Conservation (phyloP, 2,113 vertebrate species). For the Morone chrysops region DNA sequence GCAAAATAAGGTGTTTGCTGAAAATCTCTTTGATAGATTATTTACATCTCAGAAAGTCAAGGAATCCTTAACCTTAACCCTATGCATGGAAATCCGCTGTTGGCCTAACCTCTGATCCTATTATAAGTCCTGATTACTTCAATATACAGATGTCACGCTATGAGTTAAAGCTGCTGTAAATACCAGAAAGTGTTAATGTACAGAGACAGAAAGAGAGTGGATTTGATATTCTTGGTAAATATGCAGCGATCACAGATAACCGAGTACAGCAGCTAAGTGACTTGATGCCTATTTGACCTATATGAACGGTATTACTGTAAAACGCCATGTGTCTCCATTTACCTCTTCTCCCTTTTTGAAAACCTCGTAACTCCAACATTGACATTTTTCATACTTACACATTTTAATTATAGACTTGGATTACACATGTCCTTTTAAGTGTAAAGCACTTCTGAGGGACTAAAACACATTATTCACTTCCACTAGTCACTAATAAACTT, state of each 20-base stretch:
- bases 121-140: slow-evolving; percentile 52
- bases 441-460: neutral
- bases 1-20: neutral
- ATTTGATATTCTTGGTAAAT: slow-evolving; percentile 44
- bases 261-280: slow-evolving; percentile 31
- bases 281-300: slow-evolving; percentile 62
- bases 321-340: slow-evolving; percentile 23
- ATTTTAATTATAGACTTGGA: neutral
- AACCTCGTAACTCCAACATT: neutral
- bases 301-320: slow-evolving; percentile 34
- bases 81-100: neutral
- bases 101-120: slow-evolving; percentile 41
- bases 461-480: neutral
- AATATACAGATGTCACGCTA: slow-evolving; percentile 51
- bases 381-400: neutral
- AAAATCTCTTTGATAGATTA: slow-evolving; percentile 24
- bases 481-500: slow-evolving; percentile 18
- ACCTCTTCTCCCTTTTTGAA: neutral
- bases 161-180: slow-evolving; percentile 61
- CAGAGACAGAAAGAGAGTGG: slow-evolving; percentile 34
- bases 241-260: slow-evolving; percentile 21
- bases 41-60: slow-evolving; percentile 32
- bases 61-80: slow-evolving; percentile 21
- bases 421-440: neutral
- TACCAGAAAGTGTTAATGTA: slow-evolving; percentile 60